Evolutionary conservation across 2,797 vertebrate genomes (phyloP), one percentile per base, ranked within the genome.

Genomic region (Steatocranus sp.): DNA sequence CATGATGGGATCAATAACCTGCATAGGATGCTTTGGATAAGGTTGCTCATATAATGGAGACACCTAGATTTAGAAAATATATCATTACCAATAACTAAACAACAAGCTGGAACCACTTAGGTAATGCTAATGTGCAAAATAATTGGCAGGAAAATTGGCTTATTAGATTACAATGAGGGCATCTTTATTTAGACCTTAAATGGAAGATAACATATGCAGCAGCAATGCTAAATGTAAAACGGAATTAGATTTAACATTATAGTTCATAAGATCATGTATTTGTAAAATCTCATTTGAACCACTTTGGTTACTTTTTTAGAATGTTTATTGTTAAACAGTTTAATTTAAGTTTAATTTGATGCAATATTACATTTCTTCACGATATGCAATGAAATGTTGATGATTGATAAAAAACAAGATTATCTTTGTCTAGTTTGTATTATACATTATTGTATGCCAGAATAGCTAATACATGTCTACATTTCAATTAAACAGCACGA

Each of bases 1-100:
- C 91, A 68, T 84, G 53, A 78, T 9, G 34, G 75, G 90, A 94
- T 96, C 94, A 78, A 94, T 95, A 91, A 79, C 86, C 87, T 84
- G 79, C 49, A 76, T 82, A 49, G 85, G 87, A 75, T 76, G 81
- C 23, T 83, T 82, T 25, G 82, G 87, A 74, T 50, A 78, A 76
- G 86, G 86, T 78, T 84, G 76, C 87, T 86, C 76, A 20, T 66
- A 48, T 81, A 56, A 81, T 70, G 79, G 78, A 84, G 85, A 83
- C 86, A 49, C 27, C 66, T 81, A 30, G 81, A 68, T n/a, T 36
- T 63, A 38, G 32, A 38, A 48, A 83, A 79, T 87, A 75, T 83
- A 79, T 86, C 75, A 23, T 53, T 74, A 78, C 46, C 56, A 74
- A n/a, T 70, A 66, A 70, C 83, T 73, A 84, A 91, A 38, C 23